Evolutionary conservation across 2,888 invertebrate genomes (phyloP).

Genomic region (Petrophora chlorosata): DNA sequence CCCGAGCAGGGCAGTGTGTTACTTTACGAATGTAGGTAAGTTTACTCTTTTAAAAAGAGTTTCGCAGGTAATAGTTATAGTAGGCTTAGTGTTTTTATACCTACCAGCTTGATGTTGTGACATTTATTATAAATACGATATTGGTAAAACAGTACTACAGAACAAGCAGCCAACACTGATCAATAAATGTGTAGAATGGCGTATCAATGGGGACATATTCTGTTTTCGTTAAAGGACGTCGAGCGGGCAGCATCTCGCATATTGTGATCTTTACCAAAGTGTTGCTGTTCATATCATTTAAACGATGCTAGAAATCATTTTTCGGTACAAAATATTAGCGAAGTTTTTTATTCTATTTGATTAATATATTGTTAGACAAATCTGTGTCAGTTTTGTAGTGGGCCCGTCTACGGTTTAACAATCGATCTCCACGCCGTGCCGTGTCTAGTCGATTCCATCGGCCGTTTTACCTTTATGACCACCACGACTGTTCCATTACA

Average conservation of each 20-base stretch:
- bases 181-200: slow-evolving; percentile 80
- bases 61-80: slow-evolving; percentile 82
- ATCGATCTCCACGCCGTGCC: slow-evolving; percentile 44
- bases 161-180: slow-evolving; percentile 73
- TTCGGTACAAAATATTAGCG: slow-evolving; percentile 79
- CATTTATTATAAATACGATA: slow-evolving; percentile 78
- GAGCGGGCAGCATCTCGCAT: slow-evolving; percentile 55
- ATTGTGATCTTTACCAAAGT: slow-evolving; percentile 76
- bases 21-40: slow-evolving; percentile 81
- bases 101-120: slow-evolving; percentile 84
- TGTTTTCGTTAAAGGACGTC: slow-evolving; percentile 57
- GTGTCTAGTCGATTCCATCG: slow-evolving; percentile 66
- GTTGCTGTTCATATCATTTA: slow-evolving; percentile 82
- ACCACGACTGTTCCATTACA: slow-evolving; percentile 55
- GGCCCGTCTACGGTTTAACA: slow-evolving; percentile 42
- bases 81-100: slow-evolving; percentile 85
- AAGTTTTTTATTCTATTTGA: slow-evolving; percentile 78
- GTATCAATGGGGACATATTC: slow-evolving; percentile 40
- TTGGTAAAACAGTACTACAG: slow-evolving; percentile 67
- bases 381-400: slow-evolving; percentile 67
- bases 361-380: slow-evolving; percentile 79
- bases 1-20: slow-evolving; percentile 61
- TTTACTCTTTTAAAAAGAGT: slow-evolving; percentile 83
- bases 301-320: slow-evolving; percentile 78
- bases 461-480: slow-evolving; percentile 46